Evolutionary conservation across 2,797 vertebrate species (phyloP), one percentile per base, ranked within the genome.

Genomic region (Telmatherina bonti): DNA sequence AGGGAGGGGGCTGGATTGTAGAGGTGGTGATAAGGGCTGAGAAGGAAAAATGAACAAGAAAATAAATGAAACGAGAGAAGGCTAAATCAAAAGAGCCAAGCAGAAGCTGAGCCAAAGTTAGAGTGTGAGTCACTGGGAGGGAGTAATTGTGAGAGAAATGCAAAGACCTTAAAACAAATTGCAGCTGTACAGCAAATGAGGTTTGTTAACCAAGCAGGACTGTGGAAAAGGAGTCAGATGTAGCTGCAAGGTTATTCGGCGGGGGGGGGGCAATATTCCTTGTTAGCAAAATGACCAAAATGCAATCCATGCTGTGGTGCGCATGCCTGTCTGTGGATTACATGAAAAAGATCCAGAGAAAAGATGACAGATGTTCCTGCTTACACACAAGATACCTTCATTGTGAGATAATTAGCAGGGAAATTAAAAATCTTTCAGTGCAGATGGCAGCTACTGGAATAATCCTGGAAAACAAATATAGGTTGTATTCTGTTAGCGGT

Each of bases 1-100:
- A 22, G 26, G 10, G 41, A 60, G 51, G 11, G 55, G 62, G 51
- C 22, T 45, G 56, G 63, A 66, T 56, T 52, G 67, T 51, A 36
- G 67, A 72, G 71, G 70, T 58, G 68, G 66, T 0, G 80, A 84
- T 82, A 81, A 84, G 79, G 38, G 7, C 35, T 53, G 31, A 26
- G 68, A 60, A 70, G 24, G 51, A 63, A 80, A 79, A 79, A 81
- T 70, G 58, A 74, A 85, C 35, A 66, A 68, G 41, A 41, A 78
- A 82, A 79, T 78, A 80, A 81, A 88, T 84, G 62, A 61, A 82
- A 78, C 66, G 72, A 67, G 76, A 73, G 84, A 83, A 76, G 67
- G 66, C 70, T 65, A 61, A 78, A 88, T 76, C 60, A 82, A 83
- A 84, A 78, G 45, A 76, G 67, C 75, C 62, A 59, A 61, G 74